phyloP scores from a whole-genome alignment of 2,888 invertebrate genomes.

The Tenthredo scrophulariae region DNA sequence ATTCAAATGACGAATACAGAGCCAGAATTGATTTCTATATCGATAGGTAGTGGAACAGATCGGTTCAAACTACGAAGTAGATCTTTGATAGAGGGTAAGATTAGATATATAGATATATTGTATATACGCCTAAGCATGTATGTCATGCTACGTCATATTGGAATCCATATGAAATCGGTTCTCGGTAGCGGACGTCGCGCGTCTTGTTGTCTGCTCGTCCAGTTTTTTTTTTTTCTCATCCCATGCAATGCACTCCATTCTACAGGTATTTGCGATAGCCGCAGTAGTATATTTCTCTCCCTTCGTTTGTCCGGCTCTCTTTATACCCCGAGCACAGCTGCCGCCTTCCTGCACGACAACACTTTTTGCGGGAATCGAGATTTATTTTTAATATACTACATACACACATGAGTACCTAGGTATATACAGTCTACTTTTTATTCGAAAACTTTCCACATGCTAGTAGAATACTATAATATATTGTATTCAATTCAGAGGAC shows the following conservation, averaged over 20 bases:
- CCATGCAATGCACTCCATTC: slow-evolving; percentile 25
- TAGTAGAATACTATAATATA: neutral
- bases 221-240: neutral
- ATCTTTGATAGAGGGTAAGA: neutral
- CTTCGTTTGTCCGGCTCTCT: slow-evolving; percentile 13
- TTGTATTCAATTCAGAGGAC: neutral
- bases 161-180: slow-evolving; percentile 41
- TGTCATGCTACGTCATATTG: slow-evolving; percentile 29
- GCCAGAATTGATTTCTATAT: neutral
- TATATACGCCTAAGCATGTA: neutral
- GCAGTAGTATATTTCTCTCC: slow-evolving; percentile 30
- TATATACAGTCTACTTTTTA: neutral
- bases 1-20: neutral
- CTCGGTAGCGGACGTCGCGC: slow-evolving; percentile 29
- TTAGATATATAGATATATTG: slow-evolving; percentile 8
- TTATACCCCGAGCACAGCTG: slow-evolving; percentile 14
- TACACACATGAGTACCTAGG: neutral
- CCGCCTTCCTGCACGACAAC: slow-evolving; percentile 3
- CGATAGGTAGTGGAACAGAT: neutral
- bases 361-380: neutral
- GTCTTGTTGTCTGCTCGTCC: slow-evolving; percentile 31
- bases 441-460: neutral
- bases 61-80: neutral
- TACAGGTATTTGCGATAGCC: slow-evolving; percentile 40
- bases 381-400: slow-evolving; percentile 1